These are phyloP conservation scores for Danaus plexippus DNA, from an alignment of 1,140 invertebrate species.

Conservation along the genomic window DNA sequence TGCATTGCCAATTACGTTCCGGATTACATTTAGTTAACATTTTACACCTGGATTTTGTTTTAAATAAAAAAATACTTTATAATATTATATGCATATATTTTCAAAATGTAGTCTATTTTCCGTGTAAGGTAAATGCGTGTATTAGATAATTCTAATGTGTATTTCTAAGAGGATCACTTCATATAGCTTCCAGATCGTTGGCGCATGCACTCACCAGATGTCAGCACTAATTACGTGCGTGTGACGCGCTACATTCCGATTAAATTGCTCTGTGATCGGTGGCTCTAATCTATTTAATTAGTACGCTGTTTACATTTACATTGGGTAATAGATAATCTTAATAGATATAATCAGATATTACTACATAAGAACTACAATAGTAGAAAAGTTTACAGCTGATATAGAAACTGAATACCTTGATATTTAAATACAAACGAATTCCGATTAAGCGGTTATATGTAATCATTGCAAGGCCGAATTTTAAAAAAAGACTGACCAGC, in stretches of 20 bases:
- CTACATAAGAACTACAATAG: too few species aligned
- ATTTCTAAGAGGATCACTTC: neutral
- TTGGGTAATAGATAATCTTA: too few species aligned
- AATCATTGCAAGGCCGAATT: too few species aligned
- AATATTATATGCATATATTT: neutral
- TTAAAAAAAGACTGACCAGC: too few species aligned
- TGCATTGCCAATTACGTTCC: conserved; percentile 6
- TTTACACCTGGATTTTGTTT: conserved; percentile 5
- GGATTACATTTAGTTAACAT: neutral
- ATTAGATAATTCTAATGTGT: neutral
- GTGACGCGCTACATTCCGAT: conserved; percentile 45
- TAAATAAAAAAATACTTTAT: neutral
- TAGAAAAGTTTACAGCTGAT: too few species aligned
- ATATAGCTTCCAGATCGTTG: conserved; percentile 20
- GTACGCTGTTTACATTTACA: too few species aligned
- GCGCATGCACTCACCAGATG: conserved; percentile 34
- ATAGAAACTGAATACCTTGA: too few species aligned
- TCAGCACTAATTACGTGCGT: conserved; percentile 43
- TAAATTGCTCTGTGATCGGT: conserved; percentile 24
- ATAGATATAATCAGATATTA: too few species aligned
- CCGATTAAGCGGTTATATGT: too few species aligned
- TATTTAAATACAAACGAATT: too few species aligned
- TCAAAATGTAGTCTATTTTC: neutral
- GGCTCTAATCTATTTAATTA: conserved; percentile 15
- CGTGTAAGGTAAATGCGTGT: too few species aligned